A percentile compares a stretch with the other conserved stretches of the same genome.
Conservation (phyloP, 2,797 vertebrate species). For the Limnodromus scolopaceus region DNA sequence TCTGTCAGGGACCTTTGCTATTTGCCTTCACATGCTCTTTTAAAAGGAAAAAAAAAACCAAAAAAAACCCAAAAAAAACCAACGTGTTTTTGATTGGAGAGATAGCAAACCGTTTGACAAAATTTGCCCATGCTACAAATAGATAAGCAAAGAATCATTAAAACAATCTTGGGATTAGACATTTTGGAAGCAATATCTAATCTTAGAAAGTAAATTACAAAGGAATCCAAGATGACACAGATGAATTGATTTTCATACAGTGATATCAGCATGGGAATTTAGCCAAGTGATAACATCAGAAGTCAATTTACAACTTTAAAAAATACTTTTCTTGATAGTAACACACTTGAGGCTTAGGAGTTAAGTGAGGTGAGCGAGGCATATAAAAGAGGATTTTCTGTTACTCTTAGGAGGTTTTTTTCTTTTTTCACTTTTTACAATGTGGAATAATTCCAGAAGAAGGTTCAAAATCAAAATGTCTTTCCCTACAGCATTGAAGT, state of each 20-base stretch:
- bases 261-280: constrained; percentile 45
- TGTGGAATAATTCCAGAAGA: neutral
- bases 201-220: constrained; percentile 61
- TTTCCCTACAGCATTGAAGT: neutral
- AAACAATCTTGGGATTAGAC: constrained; percentile 20
- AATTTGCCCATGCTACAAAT: neutral
- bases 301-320: constrained; percentile 48
- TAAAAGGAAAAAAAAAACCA: neutral
- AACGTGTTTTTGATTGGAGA: neutral
- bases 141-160: constrained; percentile 59
- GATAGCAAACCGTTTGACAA: neutral
- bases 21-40: neutral
- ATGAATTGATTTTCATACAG: constrained; percentile 60
- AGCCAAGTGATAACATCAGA: constrained; percentile 45
- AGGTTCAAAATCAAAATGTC: neutral
- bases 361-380: neutral
- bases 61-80: too few relatives aligned
- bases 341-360: constrained; percentile 15
- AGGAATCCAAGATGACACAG: constrained; percentile 49
- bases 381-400: neutral
- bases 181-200: constrained; percentile 44
- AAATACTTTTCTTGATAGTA: constrained; percentile 9
- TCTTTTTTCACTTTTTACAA: neutral
- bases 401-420: neutral
- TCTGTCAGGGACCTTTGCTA: neutral